Evolutionary conservation across 2,113 vertebrate genomes (phyloP).

Genomic region (Irena cyanogastra): DNA sequence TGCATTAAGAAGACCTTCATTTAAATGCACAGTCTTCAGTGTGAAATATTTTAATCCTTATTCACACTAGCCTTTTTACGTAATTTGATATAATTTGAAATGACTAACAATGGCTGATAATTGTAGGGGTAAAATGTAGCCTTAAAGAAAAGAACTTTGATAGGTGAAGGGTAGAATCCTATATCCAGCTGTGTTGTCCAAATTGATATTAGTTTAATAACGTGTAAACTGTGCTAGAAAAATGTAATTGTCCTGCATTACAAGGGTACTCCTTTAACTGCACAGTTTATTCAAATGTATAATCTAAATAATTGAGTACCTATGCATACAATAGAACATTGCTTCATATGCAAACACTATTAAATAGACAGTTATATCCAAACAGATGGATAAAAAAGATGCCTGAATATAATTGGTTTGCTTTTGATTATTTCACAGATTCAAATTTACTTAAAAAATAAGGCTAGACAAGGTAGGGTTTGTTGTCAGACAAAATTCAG

Average conservation of each 20-base stretch:
- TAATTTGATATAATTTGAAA: constrained; percentile 69
- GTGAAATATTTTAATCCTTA: constrained; percentile 47
- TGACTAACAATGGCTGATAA: constrained; percentile 51
- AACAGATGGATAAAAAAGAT: constrained; percentile 76
- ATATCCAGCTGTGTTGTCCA: constrained; percentile 65
- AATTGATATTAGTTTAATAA: constrained; percentile 80
- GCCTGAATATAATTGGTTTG: constrained; percentile 76
- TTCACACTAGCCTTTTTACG: constrained; percentile 49
- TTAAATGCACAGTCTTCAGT: constrained; percentile 46
- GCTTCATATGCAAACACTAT: constrained; percentile 75
- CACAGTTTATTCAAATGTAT: constrained; percentile 77
- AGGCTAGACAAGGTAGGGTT: constrained; percentile 59
- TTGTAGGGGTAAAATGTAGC: constrained; percentile 43
- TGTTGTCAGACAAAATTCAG: constrained; percentile 59
- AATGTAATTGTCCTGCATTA: constrained; percentile 82
- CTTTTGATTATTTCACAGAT: constrained; percentile 78
- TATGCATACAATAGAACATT: constrained; percentile 74
- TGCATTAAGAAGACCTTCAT: constrained; percentile 3
- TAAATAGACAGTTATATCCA: constrained; percentile 79
- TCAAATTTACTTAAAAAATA: constrained; percentile 76
- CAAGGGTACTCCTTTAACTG: constrained; percentile 70
- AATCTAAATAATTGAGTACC: constrained; percentile 82
- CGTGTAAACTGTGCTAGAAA: constrained; percentile 74
- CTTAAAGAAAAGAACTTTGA: constrained; percentile 59
- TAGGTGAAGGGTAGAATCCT: constrained; percentile 68